Percentiles rank a stretch among this genome's conserved stretches.
Evolutionary conservation across 2,113 vertebrate genomes (phyloP).

Genomic region (Pelobates fuscus): DNA sequence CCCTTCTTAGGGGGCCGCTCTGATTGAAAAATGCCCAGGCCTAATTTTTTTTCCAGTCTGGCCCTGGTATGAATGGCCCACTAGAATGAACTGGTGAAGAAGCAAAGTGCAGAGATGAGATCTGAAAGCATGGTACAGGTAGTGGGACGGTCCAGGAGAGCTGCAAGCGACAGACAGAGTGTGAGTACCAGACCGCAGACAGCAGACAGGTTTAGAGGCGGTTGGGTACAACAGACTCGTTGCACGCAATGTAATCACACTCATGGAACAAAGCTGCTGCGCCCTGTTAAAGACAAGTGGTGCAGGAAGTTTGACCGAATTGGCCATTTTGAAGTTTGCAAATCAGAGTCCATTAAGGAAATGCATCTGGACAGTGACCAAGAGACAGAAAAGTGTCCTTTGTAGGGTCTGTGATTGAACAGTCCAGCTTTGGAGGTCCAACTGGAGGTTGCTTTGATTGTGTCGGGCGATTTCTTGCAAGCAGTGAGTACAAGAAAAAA

Average conservation of each 20-base stretch:
- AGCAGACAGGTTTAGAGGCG: background rate
- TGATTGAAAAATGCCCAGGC: too few species aligned
- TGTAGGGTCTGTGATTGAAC: conserved; percentile 2
- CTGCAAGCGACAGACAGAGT: too few species aligned
- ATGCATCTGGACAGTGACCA: conserved; percentile 4
- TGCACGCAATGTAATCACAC: too few species aligned
- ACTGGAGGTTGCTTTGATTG: background rate
- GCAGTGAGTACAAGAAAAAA: background rate
- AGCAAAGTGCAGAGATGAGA: too few species aligned
- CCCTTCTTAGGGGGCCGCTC: too few species aligned
- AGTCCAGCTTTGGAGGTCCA: background rate
- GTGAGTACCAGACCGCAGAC: background rate
- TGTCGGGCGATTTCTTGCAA: background rate
- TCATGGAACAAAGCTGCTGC: too few species aligned
- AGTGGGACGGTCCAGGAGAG: background rate
- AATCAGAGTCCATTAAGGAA: background rate
- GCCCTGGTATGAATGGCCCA: too few species aligned
- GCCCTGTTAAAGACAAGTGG: too few species aligned
- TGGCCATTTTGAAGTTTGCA: conserved; percentile 1
- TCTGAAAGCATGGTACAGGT: conserved; percentile 21
- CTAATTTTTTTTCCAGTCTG: too few species aligned
- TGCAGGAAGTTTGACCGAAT: background rate
- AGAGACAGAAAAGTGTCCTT: background rate
- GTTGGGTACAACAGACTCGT: too few species aligned
- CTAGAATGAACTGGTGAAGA: too few species aligned